Percentiles rank a stretch among this genome's conserved stretches.
Conservation (phyloP, 2,113 vertebrate species). For the Brachirus orientalis region DNA sequence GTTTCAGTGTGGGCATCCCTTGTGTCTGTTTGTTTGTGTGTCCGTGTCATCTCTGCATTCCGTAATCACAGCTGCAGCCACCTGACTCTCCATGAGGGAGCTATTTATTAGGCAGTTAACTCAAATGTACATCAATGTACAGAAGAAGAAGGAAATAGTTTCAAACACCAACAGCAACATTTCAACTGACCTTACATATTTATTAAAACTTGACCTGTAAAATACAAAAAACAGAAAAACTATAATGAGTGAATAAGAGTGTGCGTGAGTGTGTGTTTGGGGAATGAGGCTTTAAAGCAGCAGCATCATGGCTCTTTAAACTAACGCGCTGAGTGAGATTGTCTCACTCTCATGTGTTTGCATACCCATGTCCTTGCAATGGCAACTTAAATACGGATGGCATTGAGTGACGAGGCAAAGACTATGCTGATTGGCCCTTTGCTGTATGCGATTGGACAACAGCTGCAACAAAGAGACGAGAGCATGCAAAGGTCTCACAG, state of each 20-base stretch:
- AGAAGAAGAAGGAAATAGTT: background rate
- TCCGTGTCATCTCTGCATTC: constrained; percentile 11
- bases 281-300: background rate
- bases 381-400: constrained; percentile 56
- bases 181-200: too few species aligned
- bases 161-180: too few species aligned
- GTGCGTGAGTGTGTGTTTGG: background rate
- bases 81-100: constrained; percentile 9
- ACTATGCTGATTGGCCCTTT: constrained; percentile 63
- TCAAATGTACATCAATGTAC: background rate
- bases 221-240: background rate
- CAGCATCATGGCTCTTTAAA: background rate
- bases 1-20: constrained; percentile 1
- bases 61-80: constrained; percentile 21
- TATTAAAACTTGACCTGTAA: too few species aligned
- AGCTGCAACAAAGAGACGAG: constrained; percentile 60
- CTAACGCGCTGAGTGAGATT: constrained; percentile 15
- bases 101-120: background rate
- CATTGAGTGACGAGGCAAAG: constrained; percentile 69
- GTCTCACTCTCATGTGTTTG: constrained; percentile 57
- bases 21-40: too few species aligned
- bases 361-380: constrained; percentile 54
- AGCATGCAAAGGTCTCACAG: constrained; percentile 57
- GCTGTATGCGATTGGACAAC: constrained; percentile 65
- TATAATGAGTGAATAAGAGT: background rate